Conservation (phyloP, 2,888 invertebrate species). For the Lochmaea capreae region DNA sequence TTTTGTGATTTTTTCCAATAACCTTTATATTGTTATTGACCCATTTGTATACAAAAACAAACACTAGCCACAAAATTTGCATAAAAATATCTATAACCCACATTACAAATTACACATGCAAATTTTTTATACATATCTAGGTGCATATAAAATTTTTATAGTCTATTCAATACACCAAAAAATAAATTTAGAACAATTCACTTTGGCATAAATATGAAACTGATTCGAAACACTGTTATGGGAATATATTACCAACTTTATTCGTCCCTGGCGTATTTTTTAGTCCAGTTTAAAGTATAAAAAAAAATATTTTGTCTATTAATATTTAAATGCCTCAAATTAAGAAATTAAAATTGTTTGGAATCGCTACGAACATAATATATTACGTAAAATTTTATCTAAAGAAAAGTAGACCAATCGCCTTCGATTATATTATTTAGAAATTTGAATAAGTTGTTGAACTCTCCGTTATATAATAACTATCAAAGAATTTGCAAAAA, state of each 20-base stretch:
- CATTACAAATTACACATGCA: constrained; percentile 3
- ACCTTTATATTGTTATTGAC: constrained; percentile 26
- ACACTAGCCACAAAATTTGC: constrained; percentile 23
- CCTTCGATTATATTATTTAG: constrained; percentile 7
- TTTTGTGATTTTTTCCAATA: neutral
- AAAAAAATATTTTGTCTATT: too few species aligned
- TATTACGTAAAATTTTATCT: too few species aligned
- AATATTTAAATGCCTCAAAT: too few species aligned
- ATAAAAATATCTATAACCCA: constrained; percentile 29
- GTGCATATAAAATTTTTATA: neutral
- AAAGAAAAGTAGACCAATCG: too few species aligned
- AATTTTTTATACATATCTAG: constrained; percentile 9
- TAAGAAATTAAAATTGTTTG: too few species aligned
- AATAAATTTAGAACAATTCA: too few species aligned
- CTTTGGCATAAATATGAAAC: too few species aligned
- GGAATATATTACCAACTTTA: too few species aligned
- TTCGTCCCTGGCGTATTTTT: too few species aligned
- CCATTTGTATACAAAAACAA: constrained; percentile 10
- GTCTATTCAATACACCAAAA: neutral
- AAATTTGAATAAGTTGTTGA: constrained; percentile 5
- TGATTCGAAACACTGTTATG: too few species aligned
- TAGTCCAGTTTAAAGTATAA: too few species aligned
- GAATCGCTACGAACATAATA: too few species aligned
- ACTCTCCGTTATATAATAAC: constrained; percentile 1
- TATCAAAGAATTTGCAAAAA: neutral